These are phyloP conservation scores for Eupithecia tripunctaria DNA, from an alignment of 2,888 invertebrate species.

Conservation along the genomic window DNA sequence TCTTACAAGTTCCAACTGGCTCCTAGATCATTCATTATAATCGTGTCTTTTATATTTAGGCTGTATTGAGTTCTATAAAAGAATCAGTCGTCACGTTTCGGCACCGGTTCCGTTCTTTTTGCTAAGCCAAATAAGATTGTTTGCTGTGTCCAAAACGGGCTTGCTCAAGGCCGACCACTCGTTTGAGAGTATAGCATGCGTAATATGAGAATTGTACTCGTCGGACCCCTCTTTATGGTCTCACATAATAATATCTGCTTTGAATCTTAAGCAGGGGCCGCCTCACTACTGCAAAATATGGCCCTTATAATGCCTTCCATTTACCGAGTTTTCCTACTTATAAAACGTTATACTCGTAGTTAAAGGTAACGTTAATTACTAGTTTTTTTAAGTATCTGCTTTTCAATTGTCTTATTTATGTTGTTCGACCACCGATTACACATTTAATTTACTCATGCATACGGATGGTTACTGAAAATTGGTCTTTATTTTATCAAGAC, in stretches of 20 bases:
- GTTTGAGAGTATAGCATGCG: constrained; percentile 42
- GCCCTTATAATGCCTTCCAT: background rate
- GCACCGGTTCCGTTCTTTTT: constrained; percentile 63
- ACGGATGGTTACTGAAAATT: background rate
- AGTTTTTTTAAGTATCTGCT: background rate
- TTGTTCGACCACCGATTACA: background rate
- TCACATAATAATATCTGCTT: constrained; percentile 35
- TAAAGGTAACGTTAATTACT: background rate
- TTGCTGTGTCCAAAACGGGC: constrained; percentile 67
- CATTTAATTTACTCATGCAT: background rate
- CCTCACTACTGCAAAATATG: background rate
- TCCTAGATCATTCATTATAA: constrained; percentile 10
- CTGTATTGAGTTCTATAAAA: constrained; percentile 18
- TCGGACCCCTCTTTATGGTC: constrained; percentile 36
- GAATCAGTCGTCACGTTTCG: constrained; percentile 50
- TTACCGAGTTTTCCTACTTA: background rate
- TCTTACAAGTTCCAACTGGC: constrained; percentile 20
- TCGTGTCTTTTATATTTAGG: constrained; percentile 26
- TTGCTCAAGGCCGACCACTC: constrained; percentile 67
- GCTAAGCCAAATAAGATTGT: constrained; percentile 67
- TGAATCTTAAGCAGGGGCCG: constrained; percentile 34
- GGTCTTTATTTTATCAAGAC: too few species aligned
- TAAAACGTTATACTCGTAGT: background rate
- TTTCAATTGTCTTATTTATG: background rate
- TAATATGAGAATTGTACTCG: constrained; percentile 43